Evolutionary conservation across 2,113 vertebrate genomes (phyloP).

Genomic region (Lophius piscatorius): DNA sequence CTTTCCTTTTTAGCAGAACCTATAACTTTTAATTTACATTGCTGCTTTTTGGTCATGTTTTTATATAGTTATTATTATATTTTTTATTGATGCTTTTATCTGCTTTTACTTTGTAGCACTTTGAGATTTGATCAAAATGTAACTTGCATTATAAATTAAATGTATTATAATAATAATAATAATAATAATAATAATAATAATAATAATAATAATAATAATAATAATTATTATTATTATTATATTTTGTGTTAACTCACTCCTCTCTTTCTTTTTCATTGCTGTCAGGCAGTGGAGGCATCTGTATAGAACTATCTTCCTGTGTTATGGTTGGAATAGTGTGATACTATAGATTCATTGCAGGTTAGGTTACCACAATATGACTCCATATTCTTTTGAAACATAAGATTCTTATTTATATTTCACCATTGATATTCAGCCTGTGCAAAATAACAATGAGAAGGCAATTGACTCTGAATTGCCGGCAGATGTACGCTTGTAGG

Average conservation of each 20-base stretch:
- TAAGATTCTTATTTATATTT: conserved; percentile 6
- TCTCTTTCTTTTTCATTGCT: not conserved
- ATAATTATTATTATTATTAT: too few species aligned
- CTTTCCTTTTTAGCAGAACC: too few species aligned
- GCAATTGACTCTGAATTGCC: conserved; percentile 14
- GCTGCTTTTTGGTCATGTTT: too few species aligned
- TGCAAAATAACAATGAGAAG: not conserved
- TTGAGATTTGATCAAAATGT: too few species aligned
- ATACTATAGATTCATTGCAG: conserved; percentile 1
- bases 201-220: too few species aligned
- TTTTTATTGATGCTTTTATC: too few species aligned
- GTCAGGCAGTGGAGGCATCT: not conserved
- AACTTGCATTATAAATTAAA: too few species aligned
- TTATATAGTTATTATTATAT: too few species aligned
- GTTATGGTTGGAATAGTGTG: not conserved
- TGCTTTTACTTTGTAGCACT: too few species aligned
- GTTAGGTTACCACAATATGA: conserved; percentile 5
- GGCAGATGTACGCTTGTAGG: not conserved
- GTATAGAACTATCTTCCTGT: not conserved
- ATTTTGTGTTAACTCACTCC: not conserved
- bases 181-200: too few species aligned
- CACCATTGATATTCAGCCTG: not conserved
- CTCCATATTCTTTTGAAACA: conserved; percentile 29
- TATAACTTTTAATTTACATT: too few species aligned
- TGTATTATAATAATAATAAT: too few species aligned